These are phyloP conservation scores for Lutjanus campechanus DNA, from an alignment of 2,797 vertebrate genomes.

Conservation along the genomic window DNA sequence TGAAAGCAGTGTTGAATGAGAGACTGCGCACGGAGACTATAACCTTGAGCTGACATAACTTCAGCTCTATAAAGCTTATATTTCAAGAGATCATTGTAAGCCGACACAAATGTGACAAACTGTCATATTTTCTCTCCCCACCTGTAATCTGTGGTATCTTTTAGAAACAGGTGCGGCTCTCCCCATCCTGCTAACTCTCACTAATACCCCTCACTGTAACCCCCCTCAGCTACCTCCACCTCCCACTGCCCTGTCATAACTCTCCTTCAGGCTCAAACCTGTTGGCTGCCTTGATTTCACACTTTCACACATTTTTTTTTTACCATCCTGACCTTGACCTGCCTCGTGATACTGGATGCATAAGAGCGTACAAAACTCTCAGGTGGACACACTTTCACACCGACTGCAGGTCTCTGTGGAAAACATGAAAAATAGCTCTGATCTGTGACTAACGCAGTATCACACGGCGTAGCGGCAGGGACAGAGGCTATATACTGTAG, in stretches of 20 bases:
- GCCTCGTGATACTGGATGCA: background rate
- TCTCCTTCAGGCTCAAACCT: conserved; percentile 31
- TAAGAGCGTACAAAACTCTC: conserved; percentile 14
- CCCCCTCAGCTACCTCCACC: background rate
- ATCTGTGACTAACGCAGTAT: conserved; percentile 11
- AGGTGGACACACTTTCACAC: conserved; percentile 38
- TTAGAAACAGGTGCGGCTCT: conserved; percentile 21
- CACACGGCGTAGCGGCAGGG: background rate
- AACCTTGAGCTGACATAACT: background rate
- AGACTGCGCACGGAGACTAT: background rate
- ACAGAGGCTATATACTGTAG: background rate
- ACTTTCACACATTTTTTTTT: conserved; percentile 6
- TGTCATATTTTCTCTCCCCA: background rate
- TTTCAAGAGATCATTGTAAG: background rate
- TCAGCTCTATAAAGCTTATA: background rate
- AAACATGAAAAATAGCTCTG: conserved; percentile 29
- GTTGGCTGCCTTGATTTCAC: conserved; percentile 23
- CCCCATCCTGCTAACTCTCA: background rate
- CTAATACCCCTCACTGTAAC: background rate
- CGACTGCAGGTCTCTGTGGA: background rate
- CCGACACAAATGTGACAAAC: background rate
- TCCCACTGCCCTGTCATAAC: conserved; percentile 12
- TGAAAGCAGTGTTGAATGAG: background rate
- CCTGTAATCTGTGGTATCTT: conserved; percentile 11
- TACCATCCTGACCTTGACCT: conserved; percentile 30